These are phyloP conservation scores for Drosophila testacea DNA, from an alignment of 2,888 invertebrate species.

Conservation along the genomic window DNA sequence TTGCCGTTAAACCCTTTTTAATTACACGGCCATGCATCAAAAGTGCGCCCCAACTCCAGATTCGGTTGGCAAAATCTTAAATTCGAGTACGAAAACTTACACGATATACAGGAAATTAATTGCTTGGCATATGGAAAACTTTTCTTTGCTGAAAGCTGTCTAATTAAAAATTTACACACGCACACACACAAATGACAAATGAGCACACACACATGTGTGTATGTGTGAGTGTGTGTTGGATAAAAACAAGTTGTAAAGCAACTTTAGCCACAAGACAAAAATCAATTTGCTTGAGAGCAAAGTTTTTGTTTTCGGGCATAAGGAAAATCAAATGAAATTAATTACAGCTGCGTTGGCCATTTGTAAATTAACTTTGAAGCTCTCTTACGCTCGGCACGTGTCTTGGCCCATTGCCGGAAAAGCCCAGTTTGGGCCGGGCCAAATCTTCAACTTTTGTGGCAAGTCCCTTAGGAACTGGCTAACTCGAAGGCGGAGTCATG, in stretches of 20 bases:
- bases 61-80: conserved; percentile 31
- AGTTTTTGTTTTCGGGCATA: conserved; percentile 56
- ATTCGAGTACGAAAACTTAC: conserved; percentile 43
- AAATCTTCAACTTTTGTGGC: conserved; percentile 46
- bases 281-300: conserved; percentile 78
- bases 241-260: conserved; percentile 31
- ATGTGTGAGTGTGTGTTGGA: conserved; percentile 16
- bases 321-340: conserved; percentile 75
- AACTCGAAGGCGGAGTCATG: conserved; percentile 4
- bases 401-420: conserved; percentile 34
- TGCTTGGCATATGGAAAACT: conserved; percentile 72
- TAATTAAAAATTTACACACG: conserved; percentile 78
- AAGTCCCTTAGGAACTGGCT: conserved; percentile 36
- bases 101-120: conserved; percentile 65
- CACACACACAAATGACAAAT: conserved; percentile 44
- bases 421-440: neutral
- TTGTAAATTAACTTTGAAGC: conserved; percentile 74
- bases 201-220: conserved; percentile 11
- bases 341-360: conserved; percentile 70
- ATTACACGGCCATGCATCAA: conserved; percentile 72
- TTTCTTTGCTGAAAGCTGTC: conserved; percentile 67
- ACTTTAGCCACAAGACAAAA: conserved; percentile 60
- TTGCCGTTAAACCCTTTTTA: conserved; percentile 75
- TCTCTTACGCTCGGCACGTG: conserved; percentile 59
- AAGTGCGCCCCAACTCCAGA: conserved; percentile 14